Evolutionary conservation across 2,888 invertebrate genomes (phyloP).

Genomic region (Apamea anceps): DNA sequence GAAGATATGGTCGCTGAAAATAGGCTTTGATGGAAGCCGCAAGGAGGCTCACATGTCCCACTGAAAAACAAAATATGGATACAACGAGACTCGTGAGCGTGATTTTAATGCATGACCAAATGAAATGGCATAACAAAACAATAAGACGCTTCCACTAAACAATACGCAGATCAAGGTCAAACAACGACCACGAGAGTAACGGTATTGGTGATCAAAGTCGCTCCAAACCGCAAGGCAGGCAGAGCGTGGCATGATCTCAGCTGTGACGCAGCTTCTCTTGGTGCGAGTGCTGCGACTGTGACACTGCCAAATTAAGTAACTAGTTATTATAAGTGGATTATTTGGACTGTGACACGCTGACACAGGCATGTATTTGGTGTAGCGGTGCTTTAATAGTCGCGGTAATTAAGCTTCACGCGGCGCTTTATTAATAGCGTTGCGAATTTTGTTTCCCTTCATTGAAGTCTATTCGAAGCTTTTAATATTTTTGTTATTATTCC

Average conservation of each 20-base stretch:
- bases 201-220: slow-evolving; percentile 35
- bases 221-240: slow-evolving; percentile 36
- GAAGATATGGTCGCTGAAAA: neutral
- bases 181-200: slow-evolving; percentile 34
- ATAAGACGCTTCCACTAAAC: neutral
- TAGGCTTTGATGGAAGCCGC: neutral
- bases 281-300: slow-evolving; percentile 14
- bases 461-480: slow-evolving; percentile 11
- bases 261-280: slow-evolving; percentile 51
- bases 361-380: neutral
- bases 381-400: neutral
- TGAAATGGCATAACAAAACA: slow-evolving; percentile 14
- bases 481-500: slow-evolving; percentile 17
- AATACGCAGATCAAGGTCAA: slow-evolving; percentile 7
- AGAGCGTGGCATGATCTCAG: slow-evolving; percentile 61
- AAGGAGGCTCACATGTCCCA: neutral
- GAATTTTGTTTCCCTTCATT: slow-evolving; percentile 21
- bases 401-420: slow-evolving; percentile 10
- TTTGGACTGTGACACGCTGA: slow-evolving; percentile 28
- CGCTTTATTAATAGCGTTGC: slow-evolving; percentile 14
- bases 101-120: neutral
- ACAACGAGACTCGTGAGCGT: neutral
- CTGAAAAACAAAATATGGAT: neutral
- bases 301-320: slow-evolving; percentile 12
- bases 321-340: slow-evolving; percentile 15